phyloP scores from a whole-genome alignment of 2,797 vertebrate species.

The Morelia viridis region DNA sequence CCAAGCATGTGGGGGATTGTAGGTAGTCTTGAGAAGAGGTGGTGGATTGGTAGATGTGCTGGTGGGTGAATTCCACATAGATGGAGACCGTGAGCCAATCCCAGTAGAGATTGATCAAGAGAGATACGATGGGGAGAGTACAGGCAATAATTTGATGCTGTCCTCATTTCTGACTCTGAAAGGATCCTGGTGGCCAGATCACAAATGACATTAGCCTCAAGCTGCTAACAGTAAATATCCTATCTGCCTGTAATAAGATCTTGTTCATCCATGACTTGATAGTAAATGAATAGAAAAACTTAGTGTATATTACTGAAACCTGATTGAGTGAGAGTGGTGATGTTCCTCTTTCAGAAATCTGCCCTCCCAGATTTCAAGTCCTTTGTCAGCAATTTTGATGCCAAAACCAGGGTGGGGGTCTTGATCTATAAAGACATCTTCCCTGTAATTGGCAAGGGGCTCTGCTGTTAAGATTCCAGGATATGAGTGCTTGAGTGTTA shows the following conservation, averaged over 20 bases:
- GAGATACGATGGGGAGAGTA: neutral
- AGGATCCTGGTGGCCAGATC: neutral
- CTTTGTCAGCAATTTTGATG: neutral
- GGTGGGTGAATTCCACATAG: neutral
- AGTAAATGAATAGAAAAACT: neutral
- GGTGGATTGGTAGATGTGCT: neutral
- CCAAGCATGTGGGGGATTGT: neutral
- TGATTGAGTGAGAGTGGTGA: neutral
- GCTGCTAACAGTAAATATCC: neutral
- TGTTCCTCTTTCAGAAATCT: neutral
- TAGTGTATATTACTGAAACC: neutral
- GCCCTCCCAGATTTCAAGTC: neutral
- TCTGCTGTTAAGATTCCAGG: neutral
- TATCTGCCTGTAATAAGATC: neutral
- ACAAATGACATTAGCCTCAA: neutral
- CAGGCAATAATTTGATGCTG: neutral
- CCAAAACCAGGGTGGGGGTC: neutral
- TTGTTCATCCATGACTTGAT: neutral
- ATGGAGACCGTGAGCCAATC: neutral
- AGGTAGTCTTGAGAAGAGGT: neutral
- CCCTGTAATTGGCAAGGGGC: neutral
- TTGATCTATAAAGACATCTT: neutral
- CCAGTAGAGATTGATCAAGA: neutral
- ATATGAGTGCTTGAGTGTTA: neutral
- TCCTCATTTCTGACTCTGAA: neutral